Conservation (phyloP, 1,140 invertebrate genomes). For the Drosophila kikkawai region DNA sequence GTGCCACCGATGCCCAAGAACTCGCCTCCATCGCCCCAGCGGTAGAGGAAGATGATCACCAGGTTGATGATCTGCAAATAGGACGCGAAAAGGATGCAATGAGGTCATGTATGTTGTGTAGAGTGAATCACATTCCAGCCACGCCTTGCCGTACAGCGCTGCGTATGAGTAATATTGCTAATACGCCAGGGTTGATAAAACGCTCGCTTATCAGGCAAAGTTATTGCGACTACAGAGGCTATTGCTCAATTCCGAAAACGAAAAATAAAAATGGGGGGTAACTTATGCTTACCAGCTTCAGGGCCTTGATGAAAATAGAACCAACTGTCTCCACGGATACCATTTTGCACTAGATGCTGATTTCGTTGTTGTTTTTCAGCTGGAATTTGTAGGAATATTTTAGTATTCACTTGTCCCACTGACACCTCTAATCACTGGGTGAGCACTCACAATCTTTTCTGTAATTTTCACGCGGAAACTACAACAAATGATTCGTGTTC, state of each 20-base stretch:
- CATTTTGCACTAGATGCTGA: conserved; percentile 86
- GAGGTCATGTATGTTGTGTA: conserved; percentile 29
- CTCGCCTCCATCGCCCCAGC: conserved; percentile 91
- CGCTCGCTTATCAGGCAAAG: conserved; percentile 52
- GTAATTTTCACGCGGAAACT: conserved; percentile 50
- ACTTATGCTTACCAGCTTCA: conserved; percentile 90
- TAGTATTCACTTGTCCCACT: background rate
- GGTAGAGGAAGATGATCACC: conserved; percentile 92
- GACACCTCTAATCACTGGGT: background rate
- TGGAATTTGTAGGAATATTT: conserved; percentile 13
- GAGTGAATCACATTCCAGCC: conserved; percentile 30
- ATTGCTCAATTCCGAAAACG: conserved; percentile 47
- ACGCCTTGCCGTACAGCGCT: conserved; percentile 43
- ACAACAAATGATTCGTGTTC: conserved; percentile 59
- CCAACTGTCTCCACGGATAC: conserved; percentile 91
- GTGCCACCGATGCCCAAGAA: conserved; percentile 94
- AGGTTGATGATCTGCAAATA: conserved; percentile 89
- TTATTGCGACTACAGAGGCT: conserved; percentile 25
- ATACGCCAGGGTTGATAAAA: conserved; percentile 62
- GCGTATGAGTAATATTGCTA: conserved; percentile 69
- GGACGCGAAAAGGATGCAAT: conserved; percentile 21
- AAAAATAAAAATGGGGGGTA: background rate
- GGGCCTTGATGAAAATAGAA: conserved; percentile 90
- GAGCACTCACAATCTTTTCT: conserved; percentile 45
- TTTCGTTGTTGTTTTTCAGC: conserved; percentile 19